phyloP scores from a whole-genome alignment of 2,888 invertebrate species.

The Orthosia gracilis region DNA sequence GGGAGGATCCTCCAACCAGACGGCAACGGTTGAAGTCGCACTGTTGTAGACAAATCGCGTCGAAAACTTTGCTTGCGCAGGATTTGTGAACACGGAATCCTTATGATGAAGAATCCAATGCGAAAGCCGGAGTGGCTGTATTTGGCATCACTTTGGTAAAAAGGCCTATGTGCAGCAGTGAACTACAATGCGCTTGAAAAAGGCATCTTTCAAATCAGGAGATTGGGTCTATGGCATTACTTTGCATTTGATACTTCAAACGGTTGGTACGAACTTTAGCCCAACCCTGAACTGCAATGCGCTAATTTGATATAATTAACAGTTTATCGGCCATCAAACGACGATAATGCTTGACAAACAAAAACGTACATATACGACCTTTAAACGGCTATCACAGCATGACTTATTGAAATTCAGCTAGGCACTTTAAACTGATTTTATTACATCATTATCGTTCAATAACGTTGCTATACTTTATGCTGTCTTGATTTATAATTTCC shows the following conservation, averaged over 20 bases:
- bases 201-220: no score
- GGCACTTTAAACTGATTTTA: conserved; percentile 3
- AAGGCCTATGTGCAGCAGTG: not conserved
- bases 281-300: not conserved
- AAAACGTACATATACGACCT: not conserved
- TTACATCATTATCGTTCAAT: conserved; percentile 26
- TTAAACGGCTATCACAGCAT: conserved; percentile 7
- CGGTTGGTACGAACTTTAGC: no score
- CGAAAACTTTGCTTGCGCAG: no score
- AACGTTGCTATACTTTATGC: conserved; percentile 9
- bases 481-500: not conserved
- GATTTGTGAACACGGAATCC: no score
- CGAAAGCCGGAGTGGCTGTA: not conserved
- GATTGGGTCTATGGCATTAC: no score
- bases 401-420: conserved; percentile 4
- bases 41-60: no score
- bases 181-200: no score
- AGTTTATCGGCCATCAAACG: conserved; percentile 1
- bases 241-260: no score
- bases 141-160: not conserved
- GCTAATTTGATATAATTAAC: not conserved
- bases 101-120: not conserved
- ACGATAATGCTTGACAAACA: conserved; percentile 5
- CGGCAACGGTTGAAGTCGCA: no score
- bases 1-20: no score